Base-by-base conservation (phyloP, 2,113 vertebrate genomes). In the Cryptoleucopteryx plumbea region DNA sequence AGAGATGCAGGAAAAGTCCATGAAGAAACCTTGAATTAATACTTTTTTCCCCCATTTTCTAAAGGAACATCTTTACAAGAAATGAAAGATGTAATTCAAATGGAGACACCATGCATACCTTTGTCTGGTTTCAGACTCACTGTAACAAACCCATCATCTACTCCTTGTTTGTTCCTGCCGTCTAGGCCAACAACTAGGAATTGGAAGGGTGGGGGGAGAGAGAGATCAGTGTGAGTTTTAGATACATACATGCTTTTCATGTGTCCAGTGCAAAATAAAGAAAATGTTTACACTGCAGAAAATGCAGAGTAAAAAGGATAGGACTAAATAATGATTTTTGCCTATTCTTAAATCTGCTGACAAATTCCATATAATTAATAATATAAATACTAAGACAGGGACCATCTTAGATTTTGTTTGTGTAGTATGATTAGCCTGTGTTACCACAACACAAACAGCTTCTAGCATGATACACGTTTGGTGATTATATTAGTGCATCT, bases 61-160 rank as follows among this genome's bases (percentile, higher is more conserved):
- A 86, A 93, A 89, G n/a, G 36, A 96, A 58, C 21, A 82, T 91
- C 85, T 94, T 95, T 50, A 47, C 29, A 63, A 14, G 42, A 86
- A 72, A 77, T 13, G 15, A 59, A 72, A 56, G 15, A 40, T 40
- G 56, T 67, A 78, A 91, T 55, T 94, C 68, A 85, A 47, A 66
- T 1, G 7, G 27, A 58, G 22, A 93, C 4, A 63, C 36, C 5
- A 15, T 14, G 14, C 43, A 23, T 97, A 99, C 99, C 99, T 99
- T 98, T 99, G 87, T 99, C 99, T 10, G 98, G 98, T 98, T 98
- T 99, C 82, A 99, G 99, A 52, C 98, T 99, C 95, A 99, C 99
- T 55, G 99, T 98, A 74, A 99, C 99, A 90, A 99, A 99, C 48
- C 99, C 99, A 26, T 99, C 99, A 9, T 99, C 99, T 75, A 97